phyloP scores from a whole-genome alignment of 2,797 vertebrate genomes.

The Hemibagrus guttatus region DNA sequence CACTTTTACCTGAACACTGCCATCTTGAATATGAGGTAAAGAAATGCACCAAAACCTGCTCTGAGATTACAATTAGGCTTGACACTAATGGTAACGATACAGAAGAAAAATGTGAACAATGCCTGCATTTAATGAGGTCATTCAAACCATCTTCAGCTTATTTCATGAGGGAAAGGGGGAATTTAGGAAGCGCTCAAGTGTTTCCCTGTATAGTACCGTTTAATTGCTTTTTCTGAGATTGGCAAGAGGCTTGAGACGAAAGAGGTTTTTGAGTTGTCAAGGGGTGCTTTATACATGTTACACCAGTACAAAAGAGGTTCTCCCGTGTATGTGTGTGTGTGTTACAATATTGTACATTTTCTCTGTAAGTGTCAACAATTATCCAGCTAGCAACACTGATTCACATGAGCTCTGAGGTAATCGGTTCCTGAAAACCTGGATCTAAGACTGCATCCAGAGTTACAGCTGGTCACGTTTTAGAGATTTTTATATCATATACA shows the following conservation, averaged over 20 bases:
- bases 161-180: conserved; percentile 24
- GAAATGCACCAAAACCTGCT: conserved; percentile 35
- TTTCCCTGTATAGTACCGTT: conserved; percentile 68
- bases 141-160: conserved; percentile 25
- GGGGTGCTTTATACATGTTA: conserved; percentile 70
- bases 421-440: conserved; percentile 84
- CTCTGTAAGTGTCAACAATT: conserved; percentile 41
- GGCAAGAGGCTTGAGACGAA: conserved; percentile 59
- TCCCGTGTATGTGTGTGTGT: conserved; percentile 64
- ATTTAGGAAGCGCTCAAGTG: conserved; percentile 53
- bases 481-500: conserved; percentile 53
- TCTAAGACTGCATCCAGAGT: conserved; percentile 77
- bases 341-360: conserved; percentile 53
- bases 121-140: conserved; percentile 21
- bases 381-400: conserved; percentile 77
- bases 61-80: conserved; percentile 14
- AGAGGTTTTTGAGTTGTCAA: conserved; percentile 72
- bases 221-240: conserved; percentile 56
- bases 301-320: conserved; percentile 66
- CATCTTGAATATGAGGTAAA: conserved; percentile 51
- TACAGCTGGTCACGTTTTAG: conserved; percentile 68
- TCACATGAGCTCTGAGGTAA: conserved; percentile 87
- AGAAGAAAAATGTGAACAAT: conserved; percentile 16
- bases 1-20: conserved; percentile 55
- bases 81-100: conserved; percentile 8